Conservation (phyloP, 2,888 invertebrate genomes). For the Diarsia rubi region DNA sequence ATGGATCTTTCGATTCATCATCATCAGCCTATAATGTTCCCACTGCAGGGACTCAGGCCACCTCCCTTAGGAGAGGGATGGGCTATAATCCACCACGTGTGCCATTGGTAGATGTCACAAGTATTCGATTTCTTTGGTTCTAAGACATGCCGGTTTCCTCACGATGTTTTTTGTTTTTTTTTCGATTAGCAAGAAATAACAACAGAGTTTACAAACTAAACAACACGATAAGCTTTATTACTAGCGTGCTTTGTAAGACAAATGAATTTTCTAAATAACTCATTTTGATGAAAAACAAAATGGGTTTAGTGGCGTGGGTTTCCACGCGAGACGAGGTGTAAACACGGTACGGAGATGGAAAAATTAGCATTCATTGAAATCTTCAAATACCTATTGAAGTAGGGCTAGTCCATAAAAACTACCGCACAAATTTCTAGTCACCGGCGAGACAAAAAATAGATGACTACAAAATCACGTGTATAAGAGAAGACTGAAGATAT, state of each 20-base stretch:
- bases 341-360: background rate
- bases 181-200: background rate
- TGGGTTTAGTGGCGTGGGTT: conserved; percentile 8
- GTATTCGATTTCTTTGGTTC: no score
- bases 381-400: conserved; percentile 1
- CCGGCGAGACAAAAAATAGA: no score
- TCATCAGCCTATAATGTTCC: no score
- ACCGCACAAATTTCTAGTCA: no score
- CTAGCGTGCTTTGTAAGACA: conserved; percentile 11
- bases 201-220: no score
- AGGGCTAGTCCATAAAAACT: background rate
- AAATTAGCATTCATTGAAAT: conserved; percentile 21
- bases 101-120: no score
- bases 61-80: no score
- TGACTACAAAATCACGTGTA: background rate
- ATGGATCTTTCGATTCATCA: background rate
- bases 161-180: no score
- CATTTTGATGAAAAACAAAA: background rate
- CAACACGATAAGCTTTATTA: conserved; percentile 16
- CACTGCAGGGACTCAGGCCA: no score
- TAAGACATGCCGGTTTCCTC: no score
- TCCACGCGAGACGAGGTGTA: background rate
- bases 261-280: conserved; percentile 1
- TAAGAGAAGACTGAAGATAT: background rate
- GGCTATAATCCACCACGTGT: no score